These are phyloP conservation scores for Delia radicum DNA, from an alignment of 1,140 invertebrate species.

Conservation along the genomic window DNA sequence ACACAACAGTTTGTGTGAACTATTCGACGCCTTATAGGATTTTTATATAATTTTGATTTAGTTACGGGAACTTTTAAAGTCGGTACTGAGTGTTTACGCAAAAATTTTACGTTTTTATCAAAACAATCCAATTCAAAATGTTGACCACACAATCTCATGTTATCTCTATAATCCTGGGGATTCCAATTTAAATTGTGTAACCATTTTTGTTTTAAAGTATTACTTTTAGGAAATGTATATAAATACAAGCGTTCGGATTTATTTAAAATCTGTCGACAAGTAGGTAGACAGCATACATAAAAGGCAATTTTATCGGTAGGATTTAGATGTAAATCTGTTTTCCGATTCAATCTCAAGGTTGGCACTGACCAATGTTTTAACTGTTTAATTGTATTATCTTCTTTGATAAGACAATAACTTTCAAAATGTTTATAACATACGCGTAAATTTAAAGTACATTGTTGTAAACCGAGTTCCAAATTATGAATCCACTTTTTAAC, in stretches of 20 bases:
- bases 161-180: not conserved
- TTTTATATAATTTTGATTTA: not conserved
- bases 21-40: not conserved
- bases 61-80: not conserved
- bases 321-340: conserved; percentile 31
- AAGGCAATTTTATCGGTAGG: not conserved
- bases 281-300: conserved; percentile 38
- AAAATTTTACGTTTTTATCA: not conserved
- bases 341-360: conserved; percentile 36
- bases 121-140: conserved; percentile 15
- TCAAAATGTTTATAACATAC: conserved; percentile 14
- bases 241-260: conserved; percentile 38
- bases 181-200: conserved; percentile 43
- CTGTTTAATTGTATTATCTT: not conserved
- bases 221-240: conserved; percentile 40
- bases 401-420: not conserved
- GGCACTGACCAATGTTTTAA: conserved; percentile 10
- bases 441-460: conserved; percentile 4
- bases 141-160: not conserved
- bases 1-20: conserved; percentile 7
- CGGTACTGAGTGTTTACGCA: not conserved
- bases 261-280: conserved; percentile 38
- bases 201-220: conserved; percentile 43
- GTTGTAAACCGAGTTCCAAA: not conserved
- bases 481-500: conserved; percentile 4